phyloP scores from a whole-genome alignment of 2,797 vertebrate species.

The Intellagama lesueurii region DNA sequence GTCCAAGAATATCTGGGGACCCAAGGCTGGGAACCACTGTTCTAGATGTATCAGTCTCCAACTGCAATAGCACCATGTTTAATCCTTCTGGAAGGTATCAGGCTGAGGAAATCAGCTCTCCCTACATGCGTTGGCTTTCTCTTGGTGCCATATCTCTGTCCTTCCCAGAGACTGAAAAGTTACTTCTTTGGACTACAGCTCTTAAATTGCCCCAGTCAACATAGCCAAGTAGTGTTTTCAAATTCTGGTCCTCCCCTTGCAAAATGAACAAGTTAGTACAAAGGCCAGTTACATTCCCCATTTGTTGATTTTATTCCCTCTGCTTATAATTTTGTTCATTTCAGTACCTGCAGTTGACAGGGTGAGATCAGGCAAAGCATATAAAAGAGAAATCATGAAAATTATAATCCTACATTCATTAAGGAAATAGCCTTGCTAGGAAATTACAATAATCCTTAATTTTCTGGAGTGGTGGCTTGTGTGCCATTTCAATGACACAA shows the following conservation, averaged over 20 bases:
- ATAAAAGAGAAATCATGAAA: constrained; percentile 60
- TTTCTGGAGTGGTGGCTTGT: constrained; percentile 48
- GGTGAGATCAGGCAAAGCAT: constrained; percentile 42
- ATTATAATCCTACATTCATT: constrained; percentile 54
- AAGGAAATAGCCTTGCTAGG: constrained; percentile 51
- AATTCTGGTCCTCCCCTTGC: not conserved
- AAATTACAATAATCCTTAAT: constrained; percentile 66
- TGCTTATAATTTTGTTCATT: constrained; percentile 38
- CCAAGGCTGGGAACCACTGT: not conserved
- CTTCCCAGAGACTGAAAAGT: not conserved
- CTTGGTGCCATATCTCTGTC: rapidly evolving
- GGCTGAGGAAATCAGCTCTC: not conserved
- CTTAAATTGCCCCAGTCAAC: not conserved
- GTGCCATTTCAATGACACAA: constrained; percentile 40
- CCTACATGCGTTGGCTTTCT: not conserved
- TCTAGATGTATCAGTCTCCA: not conserved
- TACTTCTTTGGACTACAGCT: not conserved
- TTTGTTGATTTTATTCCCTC: constrained; percentile 5
- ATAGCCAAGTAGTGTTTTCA: no score
- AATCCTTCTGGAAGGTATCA: not conserved
- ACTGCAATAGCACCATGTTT: not conserved
- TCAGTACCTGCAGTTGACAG: constrained; percentile 47
- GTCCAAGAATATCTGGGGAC: not conserved
- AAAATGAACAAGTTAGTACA: constrained; percentile 24
- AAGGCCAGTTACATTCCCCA: constrained; percentile 5